Base-by-base conservation (phyloP, 1,140 invertebrate genomes). In the Oppia nitens region DNA sequence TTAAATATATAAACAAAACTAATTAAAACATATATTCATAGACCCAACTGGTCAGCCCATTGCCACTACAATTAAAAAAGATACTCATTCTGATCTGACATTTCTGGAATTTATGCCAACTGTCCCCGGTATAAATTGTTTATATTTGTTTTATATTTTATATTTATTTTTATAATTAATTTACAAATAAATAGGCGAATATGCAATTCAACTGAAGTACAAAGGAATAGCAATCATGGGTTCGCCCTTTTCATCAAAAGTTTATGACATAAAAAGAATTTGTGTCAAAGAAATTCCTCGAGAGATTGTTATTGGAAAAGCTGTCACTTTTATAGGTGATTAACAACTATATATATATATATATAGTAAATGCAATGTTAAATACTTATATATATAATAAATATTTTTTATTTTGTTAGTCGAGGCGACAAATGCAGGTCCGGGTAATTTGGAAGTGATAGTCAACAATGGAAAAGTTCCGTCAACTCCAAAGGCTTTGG, bases 391-490 rank as follows among this genome's bases (percentile, higher is more conserved):
- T 49, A 27, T 25, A 29, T 40, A 21, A 50, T 4, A 57, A 25
- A 60, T 28, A 54, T 50, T 62, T 6, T 2, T 14, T 29, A 3
- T 52, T 25, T 40, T 29, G 32, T 50, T 68, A 93, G 94, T 98
- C 64, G 92, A 98, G 75, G 96, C 93, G 11, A 87, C 87, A 68
- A 85, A 91, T 73, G 92, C 92, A 26, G 95, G 95, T 26, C 89
- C 81, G 27, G 95, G 95, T 11, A 96, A 96, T 72, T 72, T 98
- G 48, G 94, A 98, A 72, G 92, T 98, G 27, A 92, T 90, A 0
- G 92, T 98, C 1, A 95, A 94, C 66, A 88, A 90, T 47, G 94
- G 93, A 0, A 81, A 88, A 61, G 89, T 94, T 26, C 89, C 92
- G 1, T 97, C 92, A 6, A 90, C 88, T 29, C 92, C 94, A 9